Evolutionary conservation across 2,797 vertebrate species (phyloP).

Genomic region (Pseudocheirus occidentalis): DNA sequence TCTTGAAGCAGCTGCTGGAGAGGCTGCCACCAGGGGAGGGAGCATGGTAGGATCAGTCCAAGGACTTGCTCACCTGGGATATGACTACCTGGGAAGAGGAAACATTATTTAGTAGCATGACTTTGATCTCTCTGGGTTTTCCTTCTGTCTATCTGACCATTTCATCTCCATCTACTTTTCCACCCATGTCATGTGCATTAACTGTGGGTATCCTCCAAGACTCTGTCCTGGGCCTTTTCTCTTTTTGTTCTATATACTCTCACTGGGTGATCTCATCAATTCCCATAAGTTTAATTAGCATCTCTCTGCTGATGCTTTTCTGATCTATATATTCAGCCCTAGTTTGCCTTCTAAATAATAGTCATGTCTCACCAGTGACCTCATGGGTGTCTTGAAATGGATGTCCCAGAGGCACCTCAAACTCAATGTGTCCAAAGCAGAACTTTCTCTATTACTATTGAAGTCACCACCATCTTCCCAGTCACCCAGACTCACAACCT

Average conservation of each 20-base stretch:
- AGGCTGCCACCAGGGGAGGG: neutral
- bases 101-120: neutral
- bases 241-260: neutral
- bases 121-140: neutral
- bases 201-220: neutral
- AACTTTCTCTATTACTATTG: neutral
- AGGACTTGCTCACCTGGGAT: neutral
- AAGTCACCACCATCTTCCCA: neutral
- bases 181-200: neutral
- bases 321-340: neutral
- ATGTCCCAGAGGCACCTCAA: neutral
- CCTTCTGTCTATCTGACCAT: neutral
- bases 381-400: neutral
- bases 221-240: neutral
- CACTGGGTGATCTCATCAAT: neutral
- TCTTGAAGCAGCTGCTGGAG: neutral
- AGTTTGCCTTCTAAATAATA: neutral
- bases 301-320: neutral
- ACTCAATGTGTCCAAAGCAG: neutral
- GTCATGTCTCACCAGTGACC: neutral
- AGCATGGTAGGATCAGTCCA: neutral
- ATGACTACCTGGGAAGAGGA: neutral
- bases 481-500: neutral
- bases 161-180: neutral
- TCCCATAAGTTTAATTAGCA: neutral